Evolutionary conservation across 2,888 invertebrate genomes (phyloP), one percentile per base, ranked within the genome.

Genomic region (Pachliopta kotzebuea): DNA sequence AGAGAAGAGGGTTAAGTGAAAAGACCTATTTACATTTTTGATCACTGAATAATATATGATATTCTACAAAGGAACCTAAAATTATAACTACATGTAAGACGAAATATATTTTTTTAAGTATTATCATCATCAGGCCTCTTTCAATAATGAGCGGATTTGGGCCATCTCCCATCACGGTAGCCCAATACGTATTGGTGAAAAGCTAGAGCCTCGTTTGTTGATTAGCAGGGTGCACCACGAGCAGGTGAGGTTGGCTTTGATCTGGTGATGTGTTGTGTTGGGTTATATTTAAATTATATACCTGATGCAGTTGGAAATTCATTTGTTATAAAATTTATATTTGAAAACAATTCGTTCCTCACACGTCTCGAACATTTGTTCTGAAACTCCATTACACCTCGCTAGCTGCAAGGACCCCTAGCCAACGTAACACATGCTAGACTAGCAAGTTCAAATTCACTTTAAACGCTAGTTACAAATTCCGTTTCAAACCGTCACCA

Each of bases 361-460:
- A 6, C n/a, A 45, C n/a, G 6, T n/a, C n/a, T 7, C 45, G 45
- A 24, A 56, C 37, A 56, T 50, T 50, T 31, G 31, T 49, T 57
- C 17, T 24, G 21, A 42, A 62, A 57, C 53, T 53, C 26, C 26
- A 53, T 57, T 62, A 45, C 45, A n/a, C 45, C 50, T 50, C 56
- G 9, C 14, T 4, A 20, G 21, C 23, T 24, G 42, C 24, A 18
- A 14, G 11, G 21, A 17, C 23, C 45, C 57, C 42, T 26, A 45
- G 45, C 24, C 26, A 26, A 26, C 26, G 11, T 21, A 24, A 11
- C 24, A 23, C 45, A 24, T 45, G n/a, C 26, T 24, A 20, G 8
- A 29, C 31, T 20, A 45, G 57, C 52, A 63, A 63, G 54, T 65
- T 45, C 42, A 29, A 61, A 56, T 61, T 53, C 17, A 52, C 52